Conservation (phyloP, 2,113 vertebrate species). For the Globicephala melas region DNA sequence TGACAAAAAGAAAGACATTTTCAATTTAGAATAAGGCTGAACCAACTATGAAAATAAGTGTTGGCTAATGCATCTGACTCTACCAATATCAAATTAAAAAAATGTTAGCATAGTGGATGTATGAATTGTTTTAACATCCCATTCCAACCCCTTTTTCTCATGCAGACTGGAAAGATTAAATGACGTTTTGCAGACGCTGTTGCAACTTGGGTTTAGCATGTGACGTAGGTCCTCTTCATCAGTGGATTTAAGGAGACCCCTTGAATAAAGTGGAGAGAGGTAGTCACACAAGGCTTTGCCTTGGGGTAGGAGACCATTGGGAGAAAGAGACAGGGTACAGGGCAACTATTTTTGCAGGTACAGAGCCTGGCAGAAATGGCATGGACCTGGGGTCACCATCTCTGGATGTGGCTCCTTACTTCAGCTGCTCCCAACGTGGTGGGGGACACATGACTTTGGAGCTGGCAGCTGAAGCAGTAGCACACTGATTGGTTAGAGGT, state of each 20-base stretch:
- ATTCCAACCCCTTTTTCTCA: neutral
- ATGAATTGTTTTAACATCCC: neutral
- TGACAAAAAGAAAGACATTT: constrained; percentile 49
- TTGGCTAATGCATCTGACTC: neutral
- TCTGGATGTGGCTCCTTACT: neutral
- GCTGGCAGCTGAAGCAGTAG: neutral
- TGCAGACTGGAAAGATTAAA: neutral
- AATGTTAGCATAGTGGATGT: neutral
- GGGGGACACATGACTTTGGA: neutral
- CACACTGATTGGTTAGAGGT: rapidly evolving
- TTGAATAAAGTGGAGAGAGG: neutral
- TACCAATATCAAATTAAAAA: neutral
- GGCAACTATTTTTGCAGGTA: neutral
- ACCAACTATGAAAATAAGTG: neutral
- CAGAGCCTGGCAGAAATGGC: neutral
- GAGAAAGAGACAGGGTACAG: neutral
- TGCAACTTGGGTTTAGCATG: neutral
- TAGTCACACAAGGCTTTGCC: neutral
- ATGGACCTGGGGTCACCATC: neutral
- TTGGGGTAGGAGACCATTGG: neutral
- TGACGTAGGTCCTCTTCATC: neutral
- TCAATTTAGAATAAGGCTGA: constrained; percentile 17
- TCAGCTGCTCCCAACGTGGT: neutral
- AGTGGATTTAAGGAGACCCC: neutral
- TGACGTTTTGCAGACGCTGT: neutral